Evolutionary conservation across 2,797 vertebrate species (phyloP).

Genomic region (Parotocinclus haroldoi): DNA sequence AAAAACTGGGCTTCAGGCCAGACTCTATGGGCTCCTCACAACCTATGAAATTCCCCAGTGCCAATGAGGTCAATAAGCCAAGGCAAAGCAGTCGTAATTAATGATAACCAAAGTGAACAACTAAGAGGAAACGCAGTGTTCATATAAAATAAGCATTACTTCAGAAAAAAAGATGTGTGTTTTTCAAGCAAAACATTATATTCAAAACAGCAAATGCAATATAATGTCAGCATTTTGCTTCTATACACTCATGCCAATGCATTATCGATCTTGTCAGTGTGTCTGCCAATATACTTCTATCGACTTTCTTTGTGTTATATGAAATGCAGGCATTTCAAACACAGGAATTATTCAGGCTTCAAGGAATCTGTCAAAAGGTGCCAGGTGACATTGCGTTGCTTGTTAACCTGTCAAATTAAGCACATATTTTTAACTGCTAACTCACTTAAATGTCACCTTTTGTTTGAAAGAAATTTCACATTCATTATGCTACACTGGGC

Average conservation of each 20-base stretch:
- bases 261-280: conserved; percentile 13
- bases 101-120: conserved; percentile 71
- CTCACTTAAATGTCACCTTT: conserved; percentile 65
- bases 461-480: conserved; percentile 67
- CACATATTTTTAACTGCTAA: conserved; percentile 68
- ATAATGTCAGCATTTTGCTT: not conserved
- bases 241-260: not conserved
- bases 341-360: conserved; percentile 30
- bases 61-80: conserved; percentile 76
- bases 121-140: conserved; percentile 66
- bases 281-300: conserved; percentile 17
- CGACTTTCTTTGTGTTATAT: conserved; percentile 20
- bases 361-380: conserved; percentile 42
- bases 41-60: conserved; percentile 77
- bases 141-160: conserved; percentile 20
- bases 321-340: conserved; percentile 16
- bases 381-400: conserved; percentile 57
- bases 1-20: conserved; percentile 74
- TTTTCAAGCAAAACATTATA: not conserved
- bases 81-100: conserved; percentile 77
- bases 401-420: conserved; percentile 68
- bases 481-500: conserved; percentile 65
- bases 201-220: not conserved
- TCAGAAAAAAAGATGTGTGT: not conserved
- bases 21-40: conserved; percentile 73